Conservation (phyloP, 2,888 invertebrate genomes). For the Itoplectis maculator region DNA sequence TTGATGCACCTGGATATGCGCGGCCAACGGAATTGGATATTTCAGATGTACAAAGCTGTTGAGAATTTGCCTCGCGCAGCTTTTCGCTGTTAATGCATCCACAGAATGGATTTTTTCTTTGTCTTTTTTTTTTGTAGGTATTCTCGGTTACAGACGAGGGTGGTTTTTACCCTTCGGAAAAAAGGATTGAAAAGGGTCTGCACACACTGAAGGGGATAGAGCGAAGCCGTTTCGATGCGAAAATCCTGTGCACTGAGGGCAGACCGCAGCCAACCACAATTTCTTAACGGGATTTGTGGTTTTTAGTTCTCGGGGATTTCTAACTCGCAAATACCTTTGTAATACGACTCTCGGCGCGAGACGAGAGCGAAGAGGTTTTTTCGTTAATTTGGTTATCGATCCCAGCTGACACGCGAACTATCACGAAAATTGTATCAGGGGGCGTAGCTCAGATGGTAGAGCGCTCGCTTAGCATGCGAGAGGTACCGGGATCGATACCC, state of each 20-base stretch:
- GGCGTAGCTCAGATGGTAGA: conserved; percentile 76
- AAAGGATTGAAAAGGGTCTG: conserved; percentile 3
- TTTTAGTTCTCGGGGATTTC: background rate
- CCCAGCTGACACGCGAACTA: background rate
- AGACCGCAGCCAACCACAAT: conserved; percentile 2
- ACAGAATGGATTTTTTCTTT: background rate
- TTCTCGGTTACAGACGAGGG: background rate
- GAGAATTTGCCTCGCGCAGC: background rate
- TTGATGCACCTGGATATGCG: background rate
- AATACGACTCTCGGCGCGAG: background rate
- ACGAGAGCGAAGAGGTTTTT: background rate
- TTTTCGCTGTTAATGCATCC: conserved; percentile 15
- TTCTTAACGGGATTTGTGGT: background rate
- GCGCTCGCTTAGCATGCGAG: conserved; percentile 75
- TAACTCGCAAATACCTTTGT: background rate
- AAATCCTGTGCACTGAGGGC: background rate
- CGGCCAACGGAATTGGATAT: conserved; percentile 10
- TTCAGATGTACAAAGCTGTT: background rate
- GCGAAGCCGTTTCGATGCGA: conserved; percentile 11
- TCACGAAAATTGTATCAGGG: conserved; percentile 39
- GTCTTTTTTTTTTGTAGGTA: background rate
- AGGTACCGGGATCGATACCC: conserved; percentile 73
- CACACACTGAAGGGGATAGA: background rate
- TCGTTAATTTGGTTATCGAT: conserved; percentile 10
- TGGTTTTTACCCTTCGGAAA: conserved; percentile 14